phyloP scores from a whole-genome alignment of 2,113 vertebrate species.

The Enhydra lutris region DNA sequence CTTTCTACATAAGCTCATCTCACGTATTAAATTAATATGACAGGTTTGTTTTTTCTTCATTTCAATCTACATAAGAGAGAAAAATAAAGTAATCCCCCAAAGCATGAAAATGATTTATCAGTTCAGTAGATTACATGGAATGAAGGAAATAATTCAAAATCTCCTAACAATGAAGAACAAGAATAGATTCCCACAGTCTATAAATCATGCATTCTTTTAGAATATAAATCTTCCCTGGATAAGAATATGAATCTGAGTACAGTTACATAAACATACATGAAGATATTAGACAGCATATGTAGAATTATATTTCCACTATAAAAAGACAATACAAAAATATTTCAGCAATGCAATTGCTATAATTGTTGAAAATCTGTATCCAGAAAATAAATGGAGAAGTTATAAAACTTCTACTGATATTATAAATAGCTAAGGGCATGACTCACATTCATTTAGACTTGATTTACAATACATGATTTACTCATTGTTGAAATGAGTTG shows the following conservation, averaged over 20 bases:
- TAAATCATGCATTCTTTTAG: background rate
- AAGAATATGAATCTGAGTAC: background rate
- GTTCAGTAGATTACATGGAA: background rate
- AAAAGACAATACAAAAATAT: background rate
- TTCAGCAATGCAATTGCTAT: background rate
- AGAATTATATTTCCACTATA: conserved; percentile 32
- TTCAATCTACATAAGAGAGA: conserved; percentile 3
- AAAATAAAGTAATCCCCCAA: background rate
- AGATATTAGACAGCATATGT: background rate
- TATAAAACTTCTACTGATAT: conserved; percentile 35
- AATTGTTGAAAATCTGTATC: background rate
- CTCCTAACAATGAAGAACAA: background rate
- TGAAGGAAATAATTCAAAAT: conserved; percentile 26
- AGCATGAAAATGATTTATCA: background rate
- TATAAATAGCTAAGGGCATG: background rate
- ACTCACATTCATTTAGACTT: conserved; percentile 13
- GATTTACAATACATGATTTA: background rate
- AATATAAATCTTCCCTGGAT: background rate
- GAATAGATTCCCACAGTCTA: background rate
- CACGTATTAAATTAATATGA: background rate
- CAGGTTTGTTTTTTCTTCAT: background rate
- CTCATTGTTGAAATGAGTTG: background rate
- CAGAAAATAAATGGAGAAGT: background rate
- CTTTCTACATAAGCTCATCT: background rate
- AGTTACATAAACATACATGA: background rate